Evolutionary conservation across 1,140 invertebrate species (phyloP), one percentile per base, ranked within the genome.

Genomic region (Pteromalus puparum): DNA sequence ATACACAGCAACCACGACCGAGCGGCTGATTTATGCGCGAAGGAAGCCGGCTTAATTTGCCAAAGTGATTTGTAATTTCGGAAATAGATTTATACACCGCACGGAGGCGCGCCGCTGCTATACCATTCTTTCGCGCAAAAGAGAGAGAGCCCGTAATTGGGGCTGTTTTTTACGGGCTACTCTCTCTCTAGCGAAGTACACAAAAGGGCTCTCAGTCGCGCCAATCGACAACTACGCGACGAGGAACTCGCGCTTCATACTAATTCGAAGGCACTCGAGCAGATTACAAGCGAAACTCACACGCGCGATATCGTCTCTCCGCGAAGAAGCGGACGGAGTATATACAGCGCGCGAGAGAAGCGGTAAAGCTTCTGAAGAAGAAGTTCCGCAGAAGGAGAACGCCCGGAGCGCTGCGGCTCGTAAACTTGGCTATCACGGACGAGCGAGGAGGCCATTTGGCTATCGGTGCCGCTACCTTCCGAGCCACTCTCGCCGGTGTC

Each of bases 41-140:
- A 26, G 79, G 68, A n/a, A n/a, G 42, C n/a, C 13, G 30, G 77
- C 75, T 84, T 80, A 79, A 84, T 84, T 84, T 84, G 76, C 76
- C 83, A 74, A 84, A 84, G 83, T 80, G 83, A 84, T 84, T 80
- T 75, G 77, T 80, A 84, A 83, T 78, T 78, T 78, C 38, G 80
- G 80, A n/a, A 48, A 75, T 75, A 42, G 73, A 75, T 75, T 76
- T 75, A 74, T 76, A 72, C 67, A 65, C 53, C 24, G 26, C 24
- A 73, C 34, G 26, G 28, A 28, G 34, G 46, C 24, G 18, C 34
- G 12, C 1, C 26, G 48, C 34, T 26, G 3, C 3, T 10, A 34
- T 34, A 21, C 15, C 53, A 53, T 75, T 34, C 70, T 24, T 48
- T 15, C 5, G 34, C 12, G 34, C 34, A 24, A 21, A 46, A 26